phyloP scores from a whole-genome alignment of 2,888 invertebrate species.

The Mantis religiosa region DNA sequence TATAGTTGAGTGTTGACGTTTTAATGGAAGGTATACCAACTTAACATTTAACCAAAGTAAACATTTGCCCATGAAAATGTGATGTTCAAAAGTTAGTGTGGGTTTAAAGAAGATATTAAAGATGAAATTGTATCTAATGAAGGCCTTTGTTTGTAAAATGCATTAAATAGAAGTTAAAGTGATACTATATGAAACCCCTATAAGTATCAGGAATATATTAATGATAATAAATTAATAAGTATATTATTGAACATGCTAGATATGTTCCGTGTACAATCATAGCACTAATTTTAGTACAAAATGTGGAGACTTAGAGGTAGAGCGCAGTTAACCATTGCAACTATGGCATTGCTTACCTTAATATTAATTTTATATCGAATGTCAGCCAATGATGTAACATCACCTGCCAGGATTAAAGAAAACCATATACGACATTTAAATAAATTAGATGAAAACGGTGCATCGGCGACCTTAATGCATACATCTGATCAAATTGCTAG shows the following conservation, averaged over 20 bases:
- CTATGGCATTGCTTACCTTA: slow-evolving; percentile 39
- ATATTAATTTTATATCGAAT: slow-evolving; percentile 40
- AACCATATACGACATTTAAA: slow-evolving; percentile 33
- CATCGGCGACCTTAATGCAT: slow-evolving; percentile 30
- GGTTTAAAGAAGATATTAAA: not conserved
- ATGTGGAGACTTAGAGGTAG: slow-evolving; percentile 20
- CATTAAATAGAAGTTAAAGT: not conserved
- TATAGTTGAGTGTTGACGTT: not conserved
- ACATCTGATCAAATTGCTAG: slow-evolving; percentile 34
- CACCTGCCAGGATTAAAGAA: slow-evolving; percentile 7
- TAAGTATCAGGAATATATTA: not conserved
- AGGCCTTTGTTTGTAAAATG: not conserved
- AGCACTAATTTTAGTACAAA: not conserved
- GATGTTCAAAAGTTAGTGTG: not conserved
- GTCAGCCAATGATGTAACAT: slow-evolving; percentile 28
- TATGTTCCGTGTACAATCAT: not conserved
- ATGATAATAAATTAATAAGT: not conserved
- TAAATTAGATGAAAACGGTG: slow-evolving; percentile 25
- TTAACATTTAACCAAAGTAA: not conserved
- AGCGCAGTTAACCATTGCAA: slow-evolving; percentile 37
- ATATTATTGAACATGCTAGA: not conserved
- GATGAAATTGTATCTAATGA: not conserved
- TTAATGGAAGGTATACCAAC: not conserved
- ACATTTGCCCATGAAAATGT: not conserved
- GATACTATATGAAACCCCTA: not conserved